These are phyloP conservation scores for Perizoma affinitatum DNA, from an alignment of 2,888 invertebrate species.

Conservation along the genomic window DNA sequence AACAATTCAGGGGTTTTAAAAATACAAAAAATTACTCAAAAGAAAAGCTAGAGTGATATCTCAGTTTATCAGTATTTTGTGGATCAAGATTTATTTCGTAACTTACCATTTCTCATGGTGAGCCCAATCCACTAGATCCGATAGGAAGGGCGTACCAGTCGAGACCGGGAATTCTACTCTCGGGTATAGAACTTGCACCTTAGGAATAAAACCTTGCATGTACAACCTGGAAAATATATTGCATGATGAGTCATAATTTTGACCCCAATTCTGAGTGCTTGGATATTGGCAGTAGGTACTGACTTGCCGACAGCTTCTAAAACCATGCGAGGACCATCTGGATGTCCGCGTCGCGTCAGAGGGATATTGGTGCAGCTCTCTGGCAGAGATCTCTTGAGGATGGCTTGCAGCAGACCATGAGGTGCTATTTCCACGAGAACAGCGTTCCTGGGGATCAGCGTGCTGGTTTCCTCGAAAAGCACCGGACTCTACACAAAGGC, in stretches of 20 bases:
- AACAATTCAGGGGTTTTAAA: too few relatives aligned
- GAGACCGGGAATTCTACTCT: slow-evolving; percentile 91
- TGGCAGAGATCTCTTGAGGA: slow-evolving; percentile 87
- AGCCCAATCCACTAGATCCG: slow-evolving; percentile 92
- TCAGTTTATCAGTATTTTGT: too few relatives aligned
- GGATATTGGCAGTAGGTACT: slow-evolving; percentile 24
- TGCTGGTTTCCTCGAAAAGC: slow-evolving; percentile 90
- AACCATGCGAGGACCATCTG: slow-evolving; percentile 82
- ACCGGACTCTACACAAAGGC: slow-evolving; percentile 74
- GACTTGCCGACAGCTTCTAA: slow-evolving; percentile 79
- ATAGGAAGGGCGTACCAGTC: slow-evolving; percentile 92
- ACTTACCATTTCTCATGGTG: slow-evolving; percentile 87
- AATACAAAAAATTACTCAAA: too few relatives aligned
- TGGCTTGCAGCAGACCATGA: slow-evolving; percentile 89
- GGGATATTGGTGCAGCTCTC: slow-evolving; percentile 86
- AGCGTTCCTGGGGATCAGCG: slow-evolving; percentile 89
- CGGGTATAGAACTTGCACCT: slow-evolving; percentile 89
- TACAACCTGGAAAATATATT: slow-evolving; percentile 84
- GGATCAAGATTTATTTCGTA: too few relatives aligned
- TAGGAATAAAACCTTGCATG: slow-evolving; percentile 88
- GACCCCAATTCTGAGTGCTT: too few relatives aligned
- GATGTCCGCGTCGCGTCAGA: slow-evolving; percentile 87
- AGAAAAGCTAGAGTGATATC: too few relatives aligned
- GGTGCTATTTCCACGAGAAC: slow-evolving; percentile 94
- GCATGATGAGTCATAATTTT: too few relatives aligned